Evolutionary conservation across 2,888 invertebrate species (phyloP).

Genomic region (Schrankia costaestrigalis): DNA sequence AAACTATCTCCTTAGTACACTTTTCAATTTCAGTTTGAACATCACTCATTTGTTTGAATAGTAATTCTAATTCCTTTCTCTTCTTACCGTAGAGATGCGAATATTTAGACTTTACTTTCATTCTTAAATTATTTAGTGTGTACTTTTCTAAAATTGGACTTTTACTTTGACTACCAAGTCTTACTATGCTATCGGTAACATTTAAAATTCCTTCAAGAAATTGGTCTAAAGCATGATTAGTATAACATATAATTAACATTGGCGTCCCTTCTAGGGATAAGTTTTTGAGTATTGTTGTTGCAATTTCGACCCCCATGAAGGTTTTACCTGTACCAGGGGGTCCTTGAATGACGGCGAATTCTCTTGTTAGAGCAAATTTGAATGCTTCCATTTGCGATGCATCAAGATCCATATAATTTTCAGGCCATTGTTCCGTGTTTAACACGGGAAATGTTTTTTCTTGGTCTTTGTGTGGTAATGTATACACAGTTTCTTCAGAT

Average conservation of each 20-base stretch:
- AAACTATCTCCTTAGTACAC: constrained; percentile 59
- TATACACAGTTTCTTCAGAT: constrained; percentile 52
- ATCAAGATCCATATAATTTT: constrained; percentile 78
- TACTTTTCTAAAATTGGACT: constrained; percentile 76
- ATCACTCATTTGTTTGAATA: constrained; percentile 58
- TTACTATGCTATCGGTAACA: constrained; percentile 81
- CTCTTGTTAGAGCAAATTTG: constrained; percentile 83
- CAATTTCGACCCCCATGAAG: constrained; percentile 87
- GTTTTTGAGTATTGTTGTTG: constrained; percentile 84
- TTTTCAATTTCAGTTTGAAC: constrained; percentile 64
- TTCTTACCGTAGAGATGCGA: constrained; percentile 57
- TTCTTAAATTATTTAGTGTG: constrained; percentile 65
- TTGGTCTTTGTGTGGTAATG: constrained; percentile 35
- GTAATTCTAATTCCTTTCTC: constrained; percentile 50
- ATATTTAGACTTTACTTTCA: constrained; percentile 58
- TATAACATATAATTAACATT: constrained; percentile 89
- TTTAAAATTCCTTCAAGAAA: constrained; percentile 86
- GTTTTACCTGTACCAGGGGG: constrained; percentile 95
- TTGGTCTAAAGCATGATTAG: constrained; percentile 93
- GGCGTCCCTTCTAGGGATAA: constrained; percentile 78
- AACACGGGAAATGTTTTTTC: constrained; percentile 58
- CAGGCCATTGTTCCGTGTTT: constrained; percentile 70
- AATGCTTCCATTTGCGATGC: constrained; percentile 84
- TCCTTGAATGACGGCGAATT: constrained; percentile 91
- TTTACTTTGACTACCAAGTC: constrained; percentile 86